phyloP scores from a whole-genome alignment of 2,113 vertebrate species.

The Eretmochelys imbricata region DNA sequence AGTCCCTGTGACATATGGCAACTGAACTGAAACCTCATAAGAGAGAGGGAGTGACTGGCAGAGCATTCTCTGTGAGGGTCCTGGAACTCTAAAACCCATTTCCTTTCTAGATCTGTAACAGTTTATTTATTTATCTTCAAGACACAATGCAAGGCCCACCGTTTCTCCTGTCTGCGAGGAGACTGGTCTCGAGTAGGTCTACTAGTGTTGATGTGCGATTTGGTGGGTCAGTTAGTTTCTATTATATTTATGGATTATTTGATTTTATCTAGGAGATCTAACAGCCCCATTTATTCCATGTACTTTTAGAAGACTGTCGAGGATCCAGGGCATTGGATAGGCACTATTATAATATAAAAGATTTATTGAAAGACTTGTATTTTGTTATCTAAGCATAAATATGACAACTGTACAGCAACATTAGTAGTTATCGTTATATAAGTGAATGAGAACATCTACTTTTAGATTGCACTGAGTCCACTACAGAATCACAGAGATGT shows the following conservation, averaged over 20 bases:
- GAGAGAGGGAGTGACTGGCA: background rate
- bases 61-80: background rate
- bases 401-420: background rate
- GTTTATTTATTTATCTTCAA: background rate
- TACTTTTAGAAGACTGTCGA: background rate
- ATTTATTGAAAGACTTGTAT: background rate
- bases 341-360: background rate
- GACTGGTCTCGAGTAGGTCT: background rate
- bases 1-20: background rate
- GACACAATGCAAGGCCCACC: background rate
- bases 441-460: background rate
- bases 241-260: background rate
- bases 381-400: background rate
- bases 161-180: background rate
- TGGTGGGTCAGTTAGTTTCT: background rate
- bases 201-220: background rate
- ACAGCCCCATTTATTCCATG: rapidly evolving
- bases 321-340: background rate
- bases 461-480: background rate
- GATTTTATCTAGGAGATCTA: background rate
- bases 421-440: background rate
- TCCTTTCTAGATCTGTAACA: background rate
- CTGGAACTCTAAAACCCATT: background rate
- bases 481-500: background rate
- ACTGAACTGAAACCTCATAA: background rate